These are phyloP conservation scores for Lepetodrilus schrolli DNA, from an alignment of 2,888 invertebrate species.

Conservation along the genomic window DNA sequence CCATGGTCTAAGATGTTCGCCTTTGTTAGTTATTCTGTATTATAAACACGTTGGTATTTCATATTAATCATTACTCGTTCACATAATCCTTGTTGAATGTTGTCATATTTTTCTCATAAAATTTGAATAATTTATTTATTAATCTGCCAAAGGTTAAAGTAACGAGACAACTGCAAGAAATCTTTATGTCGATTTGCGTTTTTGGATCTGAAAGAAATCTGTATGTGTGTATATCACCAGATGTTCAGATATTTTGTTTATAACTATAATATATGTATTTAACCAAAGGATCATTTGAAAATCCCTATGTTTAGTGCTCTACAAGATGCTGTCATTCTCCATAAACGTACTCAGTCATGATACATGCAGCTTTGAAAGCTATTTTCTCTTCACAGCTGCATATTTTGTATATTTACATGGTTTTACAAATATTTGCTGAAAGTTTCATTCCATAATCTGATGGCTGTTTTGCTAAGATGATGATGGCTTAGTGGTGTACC, in stretches of 20 bases:
- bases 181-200: not conserved
- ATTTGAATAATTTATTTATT: not conserved
- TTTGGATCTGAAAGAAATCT: not conserved
- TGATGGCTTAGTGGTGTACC: not conserved
- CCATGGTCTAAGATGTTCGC: not conserved
- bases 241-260: not conserved
- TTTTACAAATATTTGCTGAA: constrained; percentile 18
- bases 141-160: not conserved
- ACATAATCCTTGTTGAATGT: not conserved
- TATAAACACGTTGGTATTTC: not conserved
- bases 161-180: not conserved
- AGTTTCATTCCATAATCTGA: constrained; percentile 20
- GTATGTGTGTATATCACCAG: not conserved
- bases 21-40: not conserved
- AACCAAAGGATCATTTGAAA: constrained; percentile 1
- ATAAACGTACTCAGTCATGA: not conserved
- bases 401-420: constrained; percentile 14
- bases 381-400: not conserved
- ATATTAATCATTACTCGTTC: constrained; percentile 13
- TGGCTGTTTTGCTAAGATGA: not conserved
- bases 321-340: not conserved
- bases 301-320: not conserved
- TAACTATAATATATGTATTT: too few relatives aligned
- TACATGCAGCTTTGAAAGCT: not conserved
- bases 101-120: not conserved